These are phyloP conservation scores for Cygnus olor DNA, from an alignment of 2,797 vertebrate species.

Conservation along the genomic window DNA sequence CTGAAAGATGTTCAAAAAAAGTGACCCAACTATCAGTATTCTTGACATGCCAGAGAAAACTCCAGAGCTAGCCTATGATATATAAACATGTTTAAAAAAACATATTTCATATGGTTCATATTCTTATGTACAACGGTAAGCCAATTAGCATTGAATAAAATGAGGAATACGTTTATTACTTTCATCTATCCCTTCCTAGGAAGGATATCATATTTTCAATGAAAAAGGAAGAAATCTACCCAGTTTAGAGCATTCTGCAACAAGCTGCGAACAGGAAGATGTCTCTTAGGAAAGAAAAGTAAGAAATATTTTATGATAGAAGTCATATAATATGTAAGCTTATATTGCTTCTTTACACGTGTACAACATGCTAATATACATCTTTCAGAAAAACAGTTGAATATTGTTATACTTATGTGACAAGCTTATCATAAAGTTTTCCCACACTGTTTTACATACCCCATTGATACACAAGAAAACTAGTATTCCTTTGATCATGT, in stretches of 20 bases:
- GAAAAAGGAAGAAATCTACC: not conserved
- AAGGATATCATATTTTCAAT: not conserved
- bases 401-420: not conserved
- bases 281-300: not conserved
- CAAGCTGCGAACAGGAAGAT: not conserved
- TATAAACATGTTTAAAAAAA: accelerated
- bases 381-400: not conserved
- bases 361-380: not conserved
- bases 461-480: not conserved
- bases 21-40: not conserved
- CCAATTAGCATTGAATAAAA: not conserved
- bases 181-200: not conserved
- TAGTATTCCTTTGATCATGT: constrained; percentile 15
- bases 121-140: not conserved
- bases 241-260: not conserved
- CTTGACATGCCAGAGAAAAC: not conserved
- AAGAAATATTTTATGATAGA: not conserved
- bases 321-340: not conserved
- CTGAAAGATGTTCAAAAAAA: not conserved
- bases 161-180: not conserved
- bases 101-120: accelerated
- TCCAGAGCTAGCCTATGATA: not conserved
- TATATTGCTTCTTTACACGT: not conserved
- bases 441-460: not conserved
- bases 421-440: not conserved